Percentiles rank a stretch among this genome's conserved stretches.
Evolutionary conservation across 2,113 vertebrate species (phyloP).

Genomic region (Geococcyx californianus): DNA sequence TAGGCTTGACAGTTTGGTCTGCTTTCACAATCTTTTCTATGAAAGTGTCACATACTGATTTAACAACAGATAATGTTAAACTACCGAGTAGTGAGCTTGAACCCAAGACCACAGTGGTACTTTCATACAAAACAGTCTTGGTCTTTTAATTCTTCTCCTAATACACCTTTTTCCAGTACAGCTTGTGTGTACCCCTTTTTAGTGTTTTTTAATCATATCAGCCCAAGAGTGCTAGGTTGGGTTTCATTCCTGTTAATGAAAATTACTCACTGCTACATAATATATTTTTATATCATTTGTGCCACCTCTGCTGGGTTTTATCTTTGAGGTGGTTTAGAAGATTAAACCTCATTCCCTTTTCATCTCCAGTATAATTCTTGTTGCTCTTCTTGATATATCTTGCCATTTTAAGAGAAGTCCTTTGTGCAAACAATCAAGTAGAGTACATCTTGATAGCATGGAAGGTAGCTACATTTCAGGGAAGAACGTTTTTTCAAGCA

Average conservation of each 20-base stretch:
- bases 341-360: neutral
- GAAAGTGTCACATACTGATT: neutral
- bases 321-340: neutral
- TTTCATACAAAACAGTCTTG: neutral
- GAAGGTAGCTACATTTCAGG: neutral
- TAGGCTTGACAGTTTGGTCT: neutral
- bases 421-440: neutral
- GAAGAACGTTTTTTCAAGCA: neutral
- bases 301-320: neutral
- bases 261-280: neutral
- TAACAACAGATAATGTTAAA: neutral
- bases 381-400: neutral
- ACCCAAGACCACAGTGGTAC: neutral
- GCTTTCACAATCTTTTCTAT: neutral
- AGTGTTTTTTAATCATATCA: neutral
- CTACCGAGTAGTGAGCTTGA: neutral
- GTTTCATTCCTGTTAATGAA: neutral
- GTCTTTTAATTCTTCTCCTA: neutral
- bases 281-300: neutral
- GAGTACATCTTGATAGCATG: rapidly evolving
- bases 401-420: neutral
- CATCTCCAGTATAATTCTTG: neutral
- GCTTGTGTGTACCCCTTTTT: neutral
- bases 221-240: neutral
- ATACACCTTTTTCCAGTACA: neutral